Evolutionary conservation across 2,113 vertebrate genomes (phyloP).

Genomic region (Thymallus thymallus): DNA sequence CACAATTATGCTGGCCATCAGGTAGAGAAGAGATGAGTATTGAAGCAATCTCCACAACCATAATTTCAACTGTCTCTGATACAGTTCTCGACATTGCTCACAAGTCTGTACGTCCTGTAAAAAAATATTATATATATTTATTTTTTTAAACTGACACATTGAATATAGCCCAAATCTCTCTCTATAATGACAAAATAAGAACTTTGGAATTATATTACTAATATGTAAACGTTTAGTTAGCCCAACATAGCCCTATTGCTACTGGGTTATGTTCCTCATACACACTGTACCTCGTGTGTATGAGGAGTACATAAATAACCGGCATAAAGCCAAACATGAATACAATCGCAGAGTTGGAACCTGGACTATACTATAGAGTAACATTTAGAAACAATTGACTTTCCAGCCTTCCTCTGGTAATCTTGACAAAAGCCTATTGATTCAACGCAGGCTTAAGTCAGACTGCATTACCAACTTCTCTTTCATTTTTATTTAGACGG

Average conservation of each 20-base stretch:
- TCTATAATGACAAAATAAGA: neutral
- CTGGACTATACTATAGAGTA: no score
- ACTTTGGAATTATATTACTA: neutral
- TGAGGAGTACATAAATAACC: no score
- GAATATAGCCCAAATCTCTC: neutral
- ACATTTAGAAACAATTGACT: neutral
- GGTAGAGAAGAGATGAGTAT: slow-evolving; percentile 87
- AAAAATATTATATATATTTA: no score
- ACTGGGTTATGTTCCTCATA: no score
- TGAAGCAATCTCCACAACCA: slow-evolving; percentile 91
- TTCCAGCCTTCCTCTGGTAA: neutral
- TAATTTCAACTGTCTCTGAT: slow-evolving; percentile 90
- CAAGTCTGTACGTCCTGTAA: slow-evolving; percentile 87
- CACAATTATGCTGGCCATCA: slow-evolving; percentile 83
- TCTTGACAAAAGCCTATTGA: neutral
- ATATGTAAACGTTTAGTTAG: neutral
- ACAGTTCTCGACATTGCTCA: slow-evolving; percentile 93
- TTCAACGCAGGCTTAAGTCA: neutral
- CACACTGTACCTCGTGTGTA: no score
- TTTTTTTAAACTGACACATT: neutral
- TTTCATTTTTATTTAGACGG: slow-evolving; percentile 8
- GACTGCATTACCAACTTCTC: neutral
- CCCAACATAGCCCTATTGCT: neutral
- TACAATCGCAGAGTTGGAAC: no score
- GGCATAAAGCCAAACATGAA: no score